Conservation (phyloP, 2,888 invertebrate genomes). For the Nomada lathburiana region DNA sequence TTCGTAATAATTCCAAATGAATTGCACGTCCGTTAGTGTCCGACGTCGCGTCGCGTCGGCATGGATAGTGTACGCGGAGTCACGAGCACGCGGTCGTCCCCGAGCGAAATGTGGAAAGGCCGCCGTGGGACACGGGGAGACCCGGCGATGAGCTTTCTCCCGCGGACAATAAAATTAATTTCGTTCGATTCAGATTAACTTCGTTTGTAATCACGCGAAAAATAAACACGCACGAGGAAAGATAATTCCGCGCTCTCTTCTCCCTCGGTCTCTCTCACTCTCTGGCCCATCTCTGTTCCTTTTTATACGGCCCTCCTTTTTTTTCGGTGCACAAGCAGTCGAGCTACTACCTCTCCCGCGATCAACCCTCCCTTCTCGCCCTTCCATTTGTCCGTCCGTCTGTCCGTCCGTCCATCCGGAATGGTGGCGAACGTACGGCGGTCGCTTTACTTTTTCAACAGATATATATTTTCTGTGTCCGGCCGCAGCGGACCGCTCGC, state of each 20-base stretch:
- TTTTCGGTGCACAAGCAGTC: conserved; percentile 55
- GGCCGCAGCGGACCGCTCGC: conserved; percentile 67
- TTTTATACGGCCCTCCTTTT: neutral
- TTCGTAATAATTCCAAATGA: conserved; percentile 49
- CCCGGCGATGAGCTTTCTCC: conserved; percentile 11
- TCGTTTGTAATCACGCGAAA: conserved; percentile 83
- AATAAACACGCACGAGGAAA: conserved; percentile 77
- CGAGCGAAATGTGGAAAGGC: conserved; percentile 28
- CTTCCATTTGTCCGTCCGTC: conserved; percentile 61
- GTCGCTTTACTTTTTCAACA: conserved; percentile 74
- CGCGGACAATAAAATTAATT: conserved; percentile 84
- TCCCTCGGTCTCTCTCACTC: neutral
- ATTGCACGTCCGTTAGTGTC: conserved; percentile 50
- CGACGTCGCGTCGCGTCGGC: neutral
- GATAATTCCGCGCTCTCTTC: conserved; percentile 66
- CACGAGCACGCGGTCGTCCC: conserved; percentile 4
- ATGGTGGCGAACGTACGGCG: conserved; percentile 72
- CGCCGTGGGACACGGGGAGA: conserved; percentile 21
- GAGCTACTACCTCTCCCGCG: conserved; percentile 29
- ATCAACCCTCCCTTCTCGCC: conserved; percentile 26
- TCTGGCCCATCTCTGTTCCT: neutral
- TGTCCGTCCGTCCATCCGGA: conserved; percentile 67
- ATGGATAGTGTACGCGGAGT: conserved; percentile 2
- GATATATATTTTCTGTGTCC: conserved; percentile 75
- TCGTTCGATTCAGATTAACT: conserved; percentile 85